Conservation (phyloP, 2,888 invertebrate genomes). For the Ectemnius continuus region DNA sequence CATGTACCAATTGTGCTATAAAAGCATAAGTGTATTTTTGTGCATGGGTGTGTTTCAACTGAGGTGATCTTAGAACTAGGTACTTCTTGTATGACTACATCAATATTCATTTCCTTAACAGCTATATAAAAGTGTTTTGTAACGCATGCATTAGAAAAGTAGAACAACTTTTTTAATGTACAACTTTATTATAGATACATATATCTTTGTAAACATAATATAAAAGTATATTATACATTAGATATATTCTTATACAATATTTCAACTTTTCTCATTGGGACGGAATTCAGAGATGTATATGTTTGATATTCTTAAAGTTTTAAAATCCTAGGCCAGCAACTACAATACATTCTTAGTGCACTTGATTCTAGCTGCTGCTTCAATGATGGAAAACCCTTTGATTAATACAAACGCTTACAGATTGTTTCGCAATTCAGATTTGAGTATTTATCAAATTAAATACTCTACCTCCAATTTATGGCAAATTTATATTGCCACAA, state of each 20-base stretch:
- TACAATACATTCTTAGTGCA: no score
- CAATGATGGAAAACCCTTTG: no score
- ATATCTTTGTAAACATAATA: slow-evolving; percentile 47
- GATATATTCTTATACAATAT: slow-evolving; percentile 46
- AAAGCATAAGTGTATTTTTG: slow-evolving; percentile 29
- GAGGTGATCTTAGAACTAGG: no score
- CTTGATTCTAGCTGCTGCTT: no score
- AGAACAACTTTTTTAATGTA: slow-evolving; percentile 47
- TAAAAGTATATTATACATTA: slow-evolving; percentile 60
- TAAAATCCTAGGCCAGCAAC: no score
- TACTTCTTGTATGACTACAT: neutral
- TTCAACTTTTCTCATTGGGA: slow-evolving; percentile 50
- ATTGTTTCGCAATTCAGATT: slow-evolving; percentile 22
- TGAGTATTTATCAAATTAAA: slow-evolving; percentile 8
- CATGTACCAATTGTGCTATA: slow-evolving; percentile 37
- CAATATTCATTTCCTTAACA: slow-evolving; percentile 43
- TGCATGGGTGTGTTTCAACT: neutral
- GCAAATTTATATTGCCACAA: no score
- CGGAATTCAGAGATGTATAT: slow-evolving; percentile 54
- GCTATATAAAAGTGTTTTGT: slow-evolving; percentile 60
- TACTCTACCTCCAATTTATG: neutral
- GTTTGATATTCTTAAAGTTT: slow-evolving; percentile 16
- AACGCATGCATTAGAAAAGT: slow-evolving; percentile 54
- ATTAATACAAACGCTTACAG: no score
- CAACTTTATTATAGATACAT: slow-evolving; percentile 34